Percentiles rank a stretch among this genome's conserved stretches.
Conservation (phyloP, 1,140 invertebrate genomes). For the Cotesia chilonis region DNA sequence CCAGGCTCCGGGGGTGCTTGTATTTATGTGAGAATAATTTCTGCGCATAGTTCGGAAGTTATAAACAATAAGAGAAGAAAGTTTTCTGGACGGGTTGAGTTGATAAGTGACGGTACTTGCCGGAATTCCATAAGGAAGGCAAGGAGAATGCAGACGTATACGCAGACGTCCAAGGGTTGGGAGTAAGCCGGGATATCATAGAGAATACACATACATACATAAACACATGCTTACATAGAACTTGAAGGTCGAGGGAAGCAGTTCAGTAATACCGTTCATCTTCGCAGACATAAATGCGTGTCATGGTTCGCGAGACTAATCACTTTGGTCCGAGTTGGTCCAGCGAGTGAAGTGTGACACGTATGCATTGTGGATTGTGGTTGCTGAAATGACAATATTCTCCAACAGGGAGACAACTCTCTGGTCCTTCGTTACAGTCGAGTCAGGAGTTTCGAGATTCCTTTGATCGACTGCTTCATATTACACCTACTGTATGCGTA, state of each 20-base stretch:
- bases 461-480: slow-evolving; percentile 34
- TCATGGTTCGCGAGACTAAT: slow-evolving; percentile 33
- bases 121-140: too few species aligned
- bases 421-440: slow-evolving; percentile 25
- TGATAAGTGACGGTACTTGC: neutral
- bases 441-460: slow-evolving; percentile 35
- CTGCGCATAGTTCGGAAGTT: too few species aligned
- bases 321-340: slow-evolving; percentile 21
- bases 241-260: neutral
- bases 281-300: slow-evolving; percentile 19
- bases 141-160: too few species aligned
- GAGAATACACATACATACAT: too few species aligned
- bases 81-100: too few species aligned
- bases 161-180: neutral
- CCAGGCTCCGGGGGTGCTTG: too few species aligned
- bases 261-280: slow-evolving; percentile 16
- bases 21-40: too few species aligned
- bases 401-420: slow-evolving; percentile 7
- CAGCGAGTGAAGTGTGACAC: neutral
- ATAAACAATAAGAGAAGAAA: too few species aligned
- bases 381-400: neutral
- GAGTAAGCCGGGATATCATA: neutral
- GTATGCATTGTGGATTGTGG: slow-evolving; percentile 5
- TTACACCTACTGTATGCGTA: too few species aligned
- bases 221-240: too few species aligned